These are phyloP conservation scores for Micropoecilia bifurca DNA, from an alignment of 2,797 vertebrate genomes.

Conservation along the genomic window DNA sequence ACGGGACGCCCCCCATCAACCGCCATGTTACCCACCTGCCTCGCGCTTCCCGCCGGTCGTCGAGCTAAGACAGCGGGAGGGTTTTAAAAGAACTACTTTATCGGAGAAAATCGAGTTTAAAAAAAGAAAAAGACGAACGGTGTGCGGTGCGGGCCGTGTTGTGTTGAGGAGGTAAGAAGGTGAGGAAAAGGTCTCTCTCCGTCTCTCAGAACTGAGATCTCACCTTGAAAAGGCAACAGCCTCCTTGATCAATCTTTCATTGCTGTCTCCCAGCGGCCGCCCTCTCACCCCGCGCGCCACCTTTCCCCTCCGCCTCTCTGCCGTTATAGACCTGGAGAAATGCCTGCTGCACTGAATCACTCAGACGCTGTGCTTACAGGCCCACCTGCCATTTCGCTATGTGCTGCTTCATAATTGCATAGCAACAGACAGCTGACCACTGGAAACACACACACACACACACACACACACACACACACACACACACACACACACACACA, in stretches of 20 bases:
- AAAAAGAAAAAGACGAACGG: neutral
- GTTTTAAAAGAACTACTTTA: conserved; percentile 1
- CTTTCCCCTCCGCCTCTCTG: conserved; percentile 16
- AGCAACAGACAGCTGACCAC: conserved; percentile 44
- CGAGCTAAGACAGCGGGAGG: too few relatives aligned
- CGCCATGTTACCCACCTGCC: too few relatives aligned
- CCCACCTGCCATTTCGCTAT: conserved; percentile 52
- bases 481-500: neutral
- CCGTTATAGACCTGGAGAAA: conserved; percentile 39
- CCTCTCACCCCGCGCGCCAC: conserved; percentile 34
- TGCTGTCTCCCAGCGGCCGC: conserved; percentile 32
- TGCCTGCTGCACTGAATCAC: conserved; percentile 50
- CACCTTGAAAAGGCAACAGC: conserved; percentile 69
- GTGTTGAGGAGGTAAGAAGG: conserved; percentile 43
- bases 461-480: neutral
- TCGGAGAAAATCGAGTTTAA: neutral
- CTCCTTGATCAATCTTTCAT: conserved; percentile 73
- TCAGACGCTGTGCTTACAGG: conserved; percentile 56
- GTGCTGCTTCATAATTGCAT: conserved; percentile 44
- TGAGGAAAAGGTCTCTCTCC: conserved; percentile 43
- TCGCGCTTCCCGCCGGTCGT: too few relatives aligned
- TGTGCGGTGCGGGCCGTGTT: neutral
- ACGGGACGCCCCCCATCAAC: too few relatives aligned
- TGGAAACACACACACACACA: neutral
- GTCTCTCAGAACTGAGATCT: conserved; percentile 54